A percentile compares a stretch with the other conserved stretches of the same genome.
Evolutionary conservation across 1,140 invertebrate genomes (phyloP).

Genomic region (Aradophagus sp.): DNA sequence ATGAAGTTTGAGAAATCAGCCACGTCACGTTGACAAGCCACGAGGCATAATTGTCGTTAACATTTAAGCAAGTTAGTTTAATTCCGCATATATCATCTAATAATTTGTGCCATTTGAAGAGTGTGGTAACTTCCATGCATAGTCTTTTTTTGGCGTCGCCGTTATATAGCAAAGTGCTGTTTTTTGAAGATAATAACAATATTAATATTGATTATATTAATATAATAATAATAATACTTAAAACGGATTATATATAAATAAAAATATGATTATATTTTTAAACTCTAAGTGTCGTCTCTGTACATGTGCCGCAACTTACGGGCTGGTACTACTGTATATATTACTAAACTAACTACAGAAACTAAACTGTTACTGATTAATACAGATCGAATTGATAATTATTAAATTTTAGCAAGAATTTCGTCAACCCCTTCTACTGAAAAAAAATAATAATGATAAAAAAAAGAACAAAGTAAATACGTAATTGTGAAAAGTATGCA

Average conservation of each 20-base stretch:
- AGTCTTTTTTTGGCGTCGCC: conserved; percentile 72
- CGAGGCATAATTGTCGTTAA: conserved; percentile 52
- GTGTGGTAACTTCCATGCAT: conserved; percentile 73
- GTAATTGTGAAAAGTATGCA: conserved; percentile 45
- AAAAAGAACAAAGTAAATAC: conserved; percentile 36
- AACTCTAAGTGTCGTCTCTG: conserved; percentile 75
- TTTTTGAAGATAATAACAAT: conserved; percentile 74
- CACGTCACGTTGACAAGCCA: conserved; percentile 33
- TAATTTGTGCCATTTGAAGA: conserved; percentile 74
- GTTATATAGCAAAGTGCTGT: conserved; percentile 73
- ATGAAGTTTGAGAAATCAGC: conserved; percentile 12
- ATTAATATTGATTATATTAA: conserved; percentile 64
- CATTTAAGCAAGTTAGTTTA: conserved; percentile 40
- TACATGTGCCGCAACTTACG: conserved; percentile 65
- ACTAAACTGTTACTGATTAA: conserved; percentile 65
- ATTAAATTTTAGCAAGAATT: conserved; percentile 55
- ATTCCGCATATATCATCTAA: conserved; percentile 45
- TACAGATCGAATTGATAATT: conserved; percentile 55
- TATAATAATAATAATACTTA: conserved; percentile 68
- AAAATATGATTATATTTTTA: conserved; percentile 75
- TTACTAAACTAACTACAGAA: too few species aligned
- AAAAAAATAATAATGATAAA: too few species aligned
- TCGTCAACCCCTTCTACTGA: conserved; percentile 50
- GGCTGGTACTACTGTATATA: conserved; percentile 69
- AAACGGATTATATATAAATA: conserved; percentile 64